phyloP scores from a whole-genome alignment of 2,797 vertebrate genomes.

The Poecilia picta region DNA sequence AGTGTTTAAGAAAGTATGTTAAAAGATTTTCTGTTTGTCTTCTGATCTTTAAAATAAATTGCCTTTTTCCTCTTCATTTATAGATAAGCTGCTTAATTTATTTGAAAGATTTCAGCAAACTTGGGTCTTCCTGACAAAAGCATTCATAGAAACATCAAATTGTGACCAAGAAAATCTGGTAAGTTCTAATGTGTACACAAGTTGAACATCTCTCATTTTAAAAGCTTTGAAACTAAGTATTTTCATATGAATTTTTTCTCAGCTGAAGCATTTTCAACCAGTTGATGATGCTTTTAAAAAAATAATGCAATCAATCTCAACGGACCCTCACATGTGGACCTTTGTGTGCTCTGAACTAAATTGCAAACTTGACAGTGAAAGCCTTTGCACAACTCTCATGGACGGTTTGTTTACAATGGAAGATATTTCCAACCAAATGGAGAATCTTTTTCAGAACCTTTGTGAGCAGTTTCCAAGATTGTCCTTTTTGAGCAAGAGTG shows the following conservation, averaged over 20 bases:
- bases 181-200: slow-evolving; percentile 33
- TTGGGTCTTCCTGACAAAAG: slow-evolving; percentile 85
- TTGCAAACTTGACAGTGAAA: slow-evolving; percentile 57
- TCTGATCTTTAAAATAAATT: background rate
- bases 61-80: background rate
- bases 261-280: slow-evolving; percentile 71
- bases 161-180: slow-evolving; percentile 77
- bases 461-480: slow-evolving; percentile 82
- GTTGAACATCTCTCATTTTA: background rate
- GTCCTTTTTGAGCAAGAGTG: slow-evolving; percentile 85
- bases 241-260: slow-evolving; percentile 18
- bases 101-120: slow-evolving; percentile 84
- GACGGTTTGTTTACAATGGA: slow-evolving; percentile 81
- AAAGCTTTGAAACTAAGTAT: background rate
- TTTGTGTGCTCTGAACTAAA: slow-evolving; percentile 62
- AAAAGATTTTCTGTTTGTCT: background rate
- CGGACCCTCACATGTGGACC: slow-evolving; percentile 77
- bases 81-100: slow-evolving; percentile 79
- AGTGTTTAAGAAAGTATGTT: background rate
- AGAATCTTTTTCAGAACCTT: slow-evolving; percentile 68
- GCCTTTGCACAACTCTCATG: slow-evolving; percentile 69
- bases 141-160: slow-evolving; percentile 76
- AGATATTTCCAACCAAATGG: slow-evolving; percentile 74
- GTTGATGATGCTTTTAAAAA: slow-evolving; percentile 81
- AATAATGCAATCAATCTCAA: slow-evolving; percentile 73